Conservation (phyloP, 2,113 vertebrate genomes). For the Delphinapterus leucas region DNA sequence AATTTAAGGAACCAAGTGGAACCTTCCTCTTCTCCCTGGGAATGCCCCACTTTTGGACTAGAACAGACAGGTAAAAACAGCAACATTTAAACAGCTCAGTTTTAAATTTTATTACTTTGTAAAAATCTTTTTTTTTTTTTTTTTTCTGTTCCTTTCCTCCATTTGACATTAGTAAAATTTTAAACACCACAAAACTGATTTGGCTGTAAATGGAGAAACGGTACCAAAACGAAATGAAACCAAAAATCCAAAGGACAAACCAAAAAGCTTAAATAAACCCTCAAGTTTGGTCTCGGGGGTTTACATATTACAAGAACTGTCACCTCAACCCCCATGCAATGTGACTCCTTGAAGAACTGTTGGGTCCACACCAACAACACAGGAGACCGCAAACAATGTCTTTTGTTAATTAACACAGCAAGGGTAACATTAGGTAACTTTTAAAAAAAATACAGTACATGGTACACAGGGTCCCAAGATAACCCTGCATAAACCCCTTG, state of each 20-base stretch:
- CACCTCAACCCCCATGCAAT: constrained; percentile 83
- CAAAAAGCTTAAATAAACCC: constrained; percentile 78
- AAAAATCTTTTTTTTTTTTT: constrained; percentile 51
- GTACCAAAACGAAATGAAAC: constrained; percentile 68
- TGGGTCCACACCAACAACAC: constrained; percentile 76
- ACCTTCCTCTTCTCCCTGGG: constrained; percentile 79
- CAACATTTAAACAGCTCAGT: constrained; percentile 83
- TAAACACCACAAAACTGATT: constrained; percentile 81
- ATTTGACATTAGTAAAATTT: constrained; percentile 82
- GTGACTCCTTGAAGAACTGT: constrained; percentile 77
- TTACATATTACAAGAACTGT: constrained; percentile 79
- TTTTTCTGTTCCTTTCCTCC: constrained; percentile 65
- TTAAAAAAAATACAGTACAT: constrained; percentile 90
- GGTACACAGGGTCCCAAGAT: constrained; percentile 86
- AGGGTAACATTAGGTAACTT: constrained; percentile 95
- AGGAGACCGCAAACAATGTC: constrained; percentile 77
- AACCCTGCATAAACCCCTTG: constrained; percentile 85
- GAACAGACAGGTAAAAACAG: constrained; percentile 85
- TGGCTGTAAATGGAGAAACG: constrained; percentile 76
- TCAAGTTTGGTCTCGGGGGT: constrained; percentile 80
- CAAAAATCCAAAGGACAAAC: constrained; percentile 70
- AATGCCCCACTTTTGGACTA: constrained; percentile 82
- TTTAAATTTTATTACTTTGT: constrained; percentile 73
- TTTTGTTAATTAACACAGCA: constrained; percentile 94
- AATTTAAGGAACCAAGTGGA: constrained; percentile 77